Conservation (phyloP, 2,797 vertebrate genomes). For the Carcharodon carcharias region DNA sequence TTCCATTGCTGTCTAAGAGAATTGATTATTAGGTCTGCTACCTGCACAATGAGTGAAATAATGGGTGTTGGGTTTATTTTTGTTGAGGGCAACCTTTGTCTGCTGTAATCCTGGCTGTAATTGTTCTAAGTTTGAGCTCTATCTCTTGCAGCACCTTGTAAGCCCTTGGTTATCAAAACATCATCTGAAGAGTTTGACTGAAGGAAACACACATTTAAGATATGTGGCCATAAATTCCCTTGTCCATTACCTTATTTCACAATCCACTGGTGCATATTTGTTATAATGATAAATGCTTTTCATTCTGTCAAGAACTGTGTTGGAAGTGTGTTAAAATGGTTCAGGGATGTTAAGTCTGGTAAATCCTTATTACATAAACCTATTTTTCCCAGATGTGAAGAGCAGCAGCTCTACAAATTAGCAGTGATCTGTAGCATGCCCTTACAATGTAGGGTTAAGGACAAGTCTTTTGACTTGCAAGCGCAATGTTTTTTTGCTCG, state of each 20-base stretch:
- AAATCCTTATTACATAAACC: slow-evolving; percentile 34
- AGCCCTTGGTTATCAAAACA: slow-evolving; percentile 1
- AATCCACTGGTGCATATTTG: neutral
- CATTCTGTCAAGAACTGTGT: slow-evolving; percentile 31
- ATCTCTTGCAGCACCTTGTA: neutral
- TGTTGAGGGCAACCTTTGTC: neutral
- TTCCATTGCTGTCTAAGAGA: neutral
- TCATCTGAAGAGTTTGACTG: slow-evolving; percentile 14
- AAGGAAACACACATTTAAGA: slow-evolving; percentile 38
- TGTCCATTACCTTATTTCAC: slow-evolving; percentile 27
- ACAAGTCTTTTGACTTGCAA: slow-evolving; percentile 24
- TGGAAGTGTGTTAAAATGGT: slow-evolving; percentile 32
- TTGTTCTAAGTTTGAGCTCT: slow-evolving; percentile 12
- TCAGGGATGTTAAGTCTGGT: slow-evolving; percentile 1
- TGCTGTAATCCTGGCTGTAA: neutral
- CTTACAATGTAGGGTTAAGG: neutral
- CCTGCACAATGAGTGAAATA: neutral
- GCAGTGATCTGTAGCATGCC: neutral
- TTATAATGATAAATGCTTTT: slow-evolving; percentile 32
- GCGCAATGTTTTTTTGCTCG: neutral
- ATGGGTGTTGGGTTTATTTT: neutral
- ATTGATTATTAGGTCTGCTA: slow-evolving; percentile 11
- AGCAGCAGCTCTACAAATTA: neutral
- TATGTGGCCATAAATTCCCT: slow-evolving; percentile 36
- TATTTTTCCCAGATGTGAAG: slow-evolving; percentile 1